A percentile compares a stretch with the other conserved stretches of the same genome.
Conservation (phyloP, 2,888 invertebrate genomes). For the Serrognathus titanus region DNA sequence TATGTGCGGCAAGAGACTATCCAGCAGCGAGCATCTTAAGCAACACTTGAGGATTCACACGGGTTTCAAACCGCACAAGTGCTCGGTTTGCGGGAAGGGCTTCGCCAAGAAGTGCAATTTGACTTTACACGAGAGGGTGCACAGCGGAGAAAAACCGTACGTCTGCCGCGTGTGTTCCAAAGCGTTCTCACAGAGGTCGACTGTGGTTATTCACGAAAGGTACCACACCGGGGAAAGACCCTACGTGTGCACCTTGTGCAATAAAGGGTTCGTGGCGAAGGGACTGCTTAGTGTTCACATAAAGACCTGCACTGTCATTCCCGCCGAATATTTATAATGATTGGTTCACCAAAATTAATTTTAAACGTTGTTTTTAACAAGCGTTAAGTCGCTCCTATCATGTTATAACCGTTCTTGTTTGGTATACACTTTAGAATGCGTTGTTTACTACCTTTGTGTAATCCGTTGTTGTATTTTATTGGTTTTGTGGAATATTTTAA, state of each 20-base stretch:
- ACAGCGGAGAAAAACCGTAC: slow-evolving; percentile 59
- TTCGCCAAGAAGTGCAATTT: slow-evolving; percentile 59
- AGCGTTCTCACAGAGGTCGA: slow-evolving; percentile 58
- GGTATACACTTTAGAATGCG: no score
- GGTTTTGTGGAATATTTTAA: no score
- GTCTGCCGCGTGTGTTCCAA: slow-evolving; percentile 58
- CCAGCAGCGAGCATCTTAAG: slow-evolving; percentile 49
- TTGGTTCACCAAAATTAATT: neutral
- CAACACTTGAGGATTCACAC: slow-evolving; percentile 53
- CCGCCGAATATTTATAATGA: slow-evolving; percentile 13
- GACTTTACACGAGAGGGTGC: slow-evolving; percentile 57
- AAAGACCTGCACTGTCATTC: slow-evolving; percentile 41
- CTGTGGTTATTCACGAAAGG: slow-evolving; percentile 58
- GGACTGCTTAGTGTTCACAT: slow-evolving; percentile 56
- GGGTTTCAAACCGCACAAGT: slow-evolving; percentile 49
- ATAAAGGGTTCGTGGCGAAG: slow-evolving; percentile 57
- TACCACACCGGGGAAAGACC: slow-evolving; percentile 58
- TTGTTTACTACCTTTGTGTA: no score
- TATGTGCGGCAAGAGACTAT: slow-evolving; percentile 54
- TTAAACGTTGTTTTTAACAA: neutral
- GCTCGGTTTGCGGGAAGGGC: slow-evolving; percentile 47
- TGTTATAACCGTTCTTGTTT: no score
- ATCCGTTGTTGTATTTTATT: no score
- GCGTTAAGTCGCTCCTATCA: neutral
- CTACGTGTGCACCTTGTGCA: slow-evolving; percentile 54